A percentile compares a stretch with the other conserved stretches of the same genome.
These are phyloP conservation scores for Patella caerulea DNA, from an alignment of 2,888 invertebrate genomes.

Conservation along the genomic window DNA sequence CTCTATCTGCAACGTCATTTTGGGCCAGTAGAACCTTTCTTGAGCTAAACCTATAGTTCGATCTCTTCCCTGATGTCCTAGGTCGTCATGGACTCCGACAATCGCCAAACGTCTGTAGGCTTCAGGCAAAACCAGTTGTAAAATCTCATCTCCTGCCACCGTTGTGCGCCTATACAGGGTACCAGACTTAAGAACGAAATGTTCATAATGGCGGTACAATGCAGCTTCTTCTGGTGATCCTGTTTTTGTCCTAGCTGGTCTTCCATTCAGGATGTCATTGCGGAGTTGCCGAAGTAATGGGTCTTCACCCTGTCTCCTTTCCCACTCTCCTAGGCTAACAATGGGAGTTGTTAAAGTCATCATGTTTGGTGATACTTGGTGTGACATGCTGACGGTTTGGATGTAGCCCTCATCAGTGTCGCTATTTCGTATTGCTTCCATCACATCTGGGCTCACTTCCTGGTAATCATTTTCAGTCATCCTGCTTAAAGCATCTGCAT, in stretches of 20 bases:
- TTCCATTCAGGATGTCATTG: no score
- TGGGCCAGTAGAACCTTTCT: not conserved
- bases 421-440: not conserved
- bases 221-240: not conserved
- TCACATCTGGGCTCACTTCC: constrained; percentile 30
- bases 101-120: not conserved
- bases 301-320: no score
- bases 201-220: constrained; percentile 11
- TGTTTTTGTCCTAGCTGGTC: not conserved
- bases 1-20: constrained; percentile 1
- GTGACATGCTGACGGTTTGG: constrained; percentile 2
- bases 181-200: constrained; percentile 13
- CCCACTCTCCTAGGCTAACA: no score
- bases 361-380: not conserved
- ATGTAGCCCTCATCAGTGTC: not conserved
- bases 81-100: constrained; percentile 7
- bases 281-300: no score
- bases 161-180: constrained; percentile 15
- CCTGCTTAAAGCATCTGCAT: no score
- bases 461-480: constrained; percentile 9
- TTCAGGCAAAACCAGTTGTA: constrained; percentile 19
- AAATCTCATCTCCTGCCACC: constrained; percentile 7
- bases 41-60: not conserved
- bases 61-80: constrained; percentile 26
- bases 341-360: not conserved